phyloP scores from a whole-genome alignment of 1,140 invertebrate species.

The Drosophila sulfurigaster region DNA sequence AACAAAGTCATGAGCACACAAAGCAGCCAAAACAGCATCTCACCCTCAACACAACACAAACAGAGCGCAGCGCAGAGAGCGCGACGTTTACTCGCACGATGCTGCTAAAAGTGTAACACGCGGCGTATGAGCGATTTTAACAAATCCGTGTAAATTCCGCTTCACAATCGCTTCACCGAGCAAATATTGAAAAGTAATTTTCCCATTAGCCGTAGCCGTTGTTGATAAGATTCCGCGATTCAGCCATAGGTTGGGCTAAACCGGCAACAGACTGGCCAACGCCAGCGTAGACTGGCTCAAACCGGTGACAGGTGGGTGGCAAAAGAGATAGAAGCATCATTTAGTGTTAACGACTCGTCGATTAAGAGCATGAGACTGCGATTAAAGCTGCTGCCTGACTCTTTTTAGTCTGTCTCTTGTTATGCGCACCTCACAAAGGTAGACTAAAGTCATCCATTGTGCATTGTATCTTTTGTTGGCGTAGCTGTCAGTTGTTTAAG shows the following conservation, averaged over 20 bases:
- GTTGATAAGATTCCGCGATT: constrained; percentile 55
- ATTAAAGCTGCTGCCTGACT: neutral
- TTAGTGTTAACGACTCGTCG: neutral
- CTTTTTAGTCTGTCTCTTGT: neutral
- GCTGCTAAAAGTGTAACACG: constrained; percentile 69
- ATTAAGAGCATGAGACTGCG: neutral
- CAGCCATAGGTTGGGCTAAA: constrained; percentile 6
- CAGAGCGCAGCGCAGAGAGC: neutral
- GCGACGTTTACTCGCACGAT: constrained; percentile 44
- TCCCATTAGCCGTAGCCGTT: constrained; percentile 36
- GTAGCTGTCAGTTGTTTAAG: constrained; percentile 3
- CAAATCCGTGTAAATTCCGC: constrained; percentile 62
- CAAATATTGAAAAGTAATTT: constrained; percentile 69
- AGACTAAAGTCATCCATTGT: constrained; percentile 6
- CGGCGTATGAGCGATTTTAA: constrained; percentile 75
- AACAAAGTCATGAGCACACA: constrained; percentile 66
- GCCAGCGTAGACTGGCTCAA: constrained; percentile 57
- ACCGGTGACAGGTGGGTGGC: constrained; percentile 51
- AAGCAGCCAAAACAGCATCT: constrained; percentile 20
- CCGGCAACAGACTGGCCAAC: constrained; percentile 53
- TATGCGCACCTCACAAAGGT: neutral
- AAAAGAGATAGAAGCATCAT: constrained; percentile 2
- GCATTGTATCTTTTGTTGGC: constrained; percentile 1
- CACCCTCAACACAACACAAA: constrained; percentile 14
- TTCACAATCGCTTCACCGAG: constrained; percentile 16